Conservation (phyloP, 2,797 vertebrate genomes). For the Eupleurogrammus muticus region DNA sequence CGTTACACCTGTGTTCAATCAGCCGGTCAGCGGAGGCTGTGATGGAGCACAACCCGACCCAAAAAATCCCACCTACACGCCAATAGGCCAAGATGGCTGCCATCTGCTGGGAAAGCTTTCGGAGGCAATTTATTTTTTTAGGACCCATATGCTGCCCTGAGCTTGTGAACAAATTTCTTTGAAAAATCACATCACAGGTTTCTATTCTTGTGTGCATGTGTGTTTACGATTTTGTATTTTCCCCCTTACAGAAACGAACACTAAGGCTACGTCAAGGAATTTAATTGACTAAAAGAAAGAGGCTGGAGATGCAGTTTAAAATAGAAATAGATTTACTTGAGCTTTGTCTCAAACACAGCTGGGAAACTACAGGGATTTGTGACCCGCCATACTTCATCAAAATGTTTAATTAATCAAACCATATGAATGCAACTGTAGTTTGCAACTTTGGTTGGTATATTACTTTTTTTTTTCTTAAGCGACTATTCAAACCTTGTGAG, state of each 20-base stretch:
- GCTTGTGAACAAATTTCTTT: slow-evolving; percentile 78
- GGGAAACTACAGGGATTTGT: slow-evolving; percentile 31
- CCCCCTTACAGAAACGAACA: slow-evolving; percentile 32
- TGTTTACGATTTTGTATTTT: slow-evolving; percentile 41
- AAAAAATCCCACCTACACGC: slow-evolving; percentile 83
- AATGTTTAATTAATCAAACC: slow-evolving; percentile 27
- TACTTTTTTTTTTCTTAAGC: slow-evolving; percentile 6
- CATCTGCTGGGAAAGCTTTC: slow-evolving; percentile 86
- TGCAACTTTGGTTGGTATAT: slow-evolving; percentile 9
- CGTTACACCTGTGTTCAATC: slow-evolving; percentile 94
- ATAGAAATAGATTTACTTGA: slow-evolving; percentile 37
- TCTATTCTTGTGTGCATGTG: slow-evolving; percentile 25
- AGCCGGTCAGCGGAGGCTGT: slow-evolving; percentile 75
- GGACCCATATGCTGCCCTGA: slow-evolving; percentile 79
- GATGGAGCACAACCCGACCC: slow-evolving; percentile 77
- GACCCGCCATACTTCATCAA: slow-evolving; percentile 14
- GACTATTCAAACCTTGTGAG: slow-evolving; percentile 9
- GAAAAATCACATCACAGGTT: slow-evolving; percentile 75
- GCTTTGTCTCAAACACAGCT: slow-evolving; percentile 9
- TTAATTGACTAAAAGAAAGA: slow-evolving; percentile 53
- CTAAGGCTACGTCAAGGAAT: slow-evolving; percentile 47
- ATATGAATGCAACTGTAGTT: slow-evolving; percentile 20
- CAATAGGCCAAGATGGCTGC: slow-evolving; percentile 90
- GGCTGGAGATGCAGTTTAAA: slow-evolving; percentile 47
- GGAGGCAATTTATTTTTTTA: slow-evolving; percentile 89